Percentiles rank a stretch among this genome's conserved stretches.
phyloP scores from a whole-genome alignment of 1,140 invertebrate species.

The Mamestra configurata region DNA sequence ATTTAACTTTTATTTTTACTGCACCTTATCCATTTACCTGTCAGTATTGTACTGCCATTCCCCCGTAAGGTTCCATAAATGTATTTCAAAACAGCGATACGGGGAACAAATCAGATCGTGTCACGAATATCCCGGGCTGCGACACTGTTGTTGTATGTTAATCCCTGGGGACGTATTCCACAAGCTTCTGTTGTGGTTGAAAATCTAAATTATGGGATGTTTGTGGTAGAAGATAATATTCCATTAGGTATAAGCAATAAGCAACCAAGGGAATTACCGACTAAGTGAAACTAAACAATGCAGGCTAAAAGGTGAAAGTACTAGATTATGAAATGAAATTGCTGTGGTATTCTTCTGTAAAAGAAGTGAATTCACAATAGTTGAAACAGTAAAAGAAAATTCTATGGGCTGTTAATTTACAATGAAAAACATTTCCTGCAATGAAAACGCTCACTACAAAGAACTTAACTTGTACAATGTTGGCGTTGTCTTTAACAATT shows the following conservation, averaged over 20 bases:
- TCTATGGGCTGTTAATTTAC: neutral
- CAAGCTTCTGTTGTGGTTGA: neutral
- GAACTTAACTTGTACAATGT: neutral
- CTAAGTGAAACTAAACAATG: no score
- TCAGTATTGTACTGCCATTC: neutral
- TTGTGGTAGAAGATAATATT: neutral
- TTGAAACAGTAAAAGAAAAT: neutral
- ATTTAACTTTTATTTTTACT: neutral
- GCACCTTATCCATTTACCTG: neutral
- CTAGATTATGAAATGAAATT: neutral
- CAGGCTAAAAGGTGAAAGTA: neutral
- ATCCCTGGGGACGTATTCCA: conserved; percentile 16
- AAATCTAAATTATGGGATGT: neutral
- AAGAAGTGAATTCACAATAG: neutral
- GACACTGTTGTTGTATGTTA: conserved; percentile 33
- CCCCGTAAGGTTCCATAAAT: neutral
- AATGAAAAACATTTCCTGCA: neutral
- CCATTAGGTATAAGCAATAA: neutral
- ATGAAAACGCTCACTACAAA: neutral
- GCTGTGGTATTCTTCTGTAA: neutral
- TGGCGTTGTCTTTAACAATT: neutral
- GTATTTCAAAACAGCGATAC: conserved; percentile 35
- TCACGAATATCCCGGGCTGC: conserved; percentile 22
- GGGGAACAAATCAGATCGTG: conserved; percentile 20
- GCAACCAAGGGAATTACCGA: no score